Evolutionary conservation across 2,888 invertebrate species (phyloP).

Genomic region (Griposia aprilina): DNA sequence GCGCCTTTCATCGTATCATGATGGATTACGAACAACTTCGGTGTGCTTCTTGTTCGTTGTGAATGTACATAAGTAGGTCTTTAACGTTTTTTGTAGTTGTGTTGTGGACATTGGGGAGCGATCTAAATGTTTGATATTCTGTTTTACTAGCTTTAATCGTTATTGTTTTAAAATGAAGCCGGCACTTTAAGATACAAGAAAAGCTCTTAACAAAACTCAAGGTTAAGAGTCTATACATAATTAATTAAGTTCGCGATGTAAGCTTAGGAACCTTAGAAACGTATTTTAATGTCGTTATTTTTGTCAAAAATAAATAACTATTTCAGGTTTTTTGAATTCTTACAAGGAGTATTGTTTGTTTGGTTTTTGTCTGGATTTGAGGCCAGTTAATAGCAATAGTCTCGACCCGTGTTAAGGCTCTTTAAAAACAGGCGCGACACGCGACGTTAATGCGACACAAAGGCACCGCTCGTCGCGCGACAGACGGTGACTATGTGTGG

Average conservation of each 20-base stretch:
- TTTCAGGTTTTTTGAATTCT: neutral
- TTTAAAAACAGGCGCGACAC: too few species aligned
- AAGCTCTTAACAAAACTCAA: neutral
- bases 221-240: neutral
- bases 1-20: slow-evolving; percentile 51
- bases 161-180: neutral
- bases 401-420: too few species aligned
- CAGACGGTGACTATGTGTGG: too few species aligned
- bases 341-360: too few species aligned
- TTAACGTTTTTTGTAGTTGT: slow-evolving; percentile 18
- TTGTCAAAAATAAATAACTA: neutral
- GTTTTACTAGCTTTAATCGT: neutral
- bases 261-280: neutral
- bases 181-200: neutral
- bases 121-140: neutral
- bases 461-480: too few species aligned
- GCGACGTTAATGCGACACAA: too few species aligned
- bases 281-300: neutral
- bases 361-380: too few species aligned
- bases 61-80: slow-evolving; percentile 21
- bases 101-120: neutral
- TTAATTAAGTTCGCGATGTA: slow-evolving; percentile 15
- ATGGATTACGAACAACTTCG: slow-evolving; percentile 47
- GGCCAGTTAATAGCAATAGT: too few species aligned
- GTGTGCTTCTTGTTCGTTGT: slow-evolving; percentile 17